Percentiles rank a stretch among this genome's conserved stretches.
Conservation (phyloP, 2,888 invertebrate species). For the Clanis bilineata region DNA sequence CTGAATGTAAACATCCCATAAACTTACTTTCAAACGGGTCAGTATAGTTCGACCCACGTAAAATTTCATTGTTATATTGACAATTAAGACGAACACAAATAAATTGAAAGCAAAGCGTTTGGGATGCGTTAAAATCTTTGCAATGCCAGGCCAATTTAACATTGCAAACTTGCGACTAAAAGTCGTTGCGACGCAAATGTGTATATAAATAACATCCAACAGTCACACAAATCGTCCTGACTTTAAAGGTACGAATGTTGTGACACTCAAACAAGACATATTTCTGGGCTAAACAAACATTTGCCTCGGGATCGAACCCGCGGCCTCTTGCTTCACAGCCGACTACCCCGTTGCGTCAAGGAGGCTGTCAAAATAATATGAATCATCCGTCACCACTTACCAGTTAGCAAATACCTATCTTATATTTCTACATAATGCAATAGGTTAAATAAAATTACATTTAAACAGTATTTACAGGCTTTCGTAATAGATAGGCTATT, state of each 20-base stretch:
- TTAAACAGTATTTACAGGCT: not conserved
- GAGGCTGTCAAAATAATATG: no score
- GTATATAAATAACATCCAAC: not conserved
- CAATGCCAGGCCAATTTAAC: conserved; percentile 28
- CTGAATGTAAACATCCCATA: conserved; percentile 6
- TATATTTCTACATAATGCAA: not conserved
- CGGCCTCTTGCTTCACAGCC: no score
- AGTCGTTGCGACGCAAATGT: not conserved
- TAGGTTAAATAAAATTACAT: not conserved
- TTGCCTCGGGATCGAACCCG: no score
- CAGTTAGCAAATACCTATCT: not conserved
- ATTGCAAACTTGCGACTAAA: conserved; percentile 26
- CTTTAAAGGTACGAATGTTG: not conserved
- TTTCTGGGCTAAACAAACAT: no score
- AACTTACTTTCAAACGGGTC: not conserved
- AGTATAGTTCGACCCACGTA: conserved; percentile 6
- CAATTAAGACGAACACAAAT: conserved; percentile 17
- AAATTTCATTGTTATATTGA: conserved; percentile 7
- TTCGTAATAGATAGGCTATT: not conserved
- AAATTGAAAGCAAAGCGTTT: conserved; percentile 33
- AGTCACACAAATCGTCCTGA: not conserved
- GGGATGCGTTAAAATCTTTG: conserved; percentile 26
- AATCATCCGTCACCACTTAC: no score
- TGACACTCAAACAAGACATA: no score
- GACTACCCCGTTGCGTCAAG: no score